Evolutionary conservation across 2,797 vertebrate genomes (phyloP).

Genomic region (Galago senegalensis): DNA sequence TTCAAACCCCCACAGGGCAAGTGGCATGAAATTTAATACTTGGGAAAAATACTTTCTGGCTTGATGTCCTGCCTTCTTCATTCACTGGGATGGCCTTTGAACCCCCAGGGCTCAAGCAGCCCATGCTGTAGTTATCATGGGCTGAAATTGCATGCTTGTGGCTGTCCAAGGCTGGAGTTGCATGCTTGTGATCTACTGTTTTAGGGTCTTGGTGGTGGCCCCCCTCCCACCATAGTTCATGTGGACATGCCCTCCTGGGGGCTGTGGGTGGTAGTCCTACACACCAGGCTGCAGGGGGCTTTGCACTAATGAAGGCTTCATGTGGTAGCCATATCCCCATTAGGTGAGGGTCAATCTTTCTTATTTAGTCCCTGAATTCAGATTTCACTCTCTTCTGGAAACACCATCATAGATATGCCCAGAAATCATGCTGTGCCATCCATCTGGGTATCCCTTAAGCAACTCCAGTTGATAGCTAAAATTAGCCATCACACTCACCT

Average conservation of each 20-base stretch:
- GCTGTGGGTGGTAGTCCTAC: background rate
- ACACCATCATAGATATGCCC: background rate
- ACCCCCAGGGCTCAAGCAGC: rapidly evolving
- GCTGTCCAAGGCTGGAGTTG: background rate
- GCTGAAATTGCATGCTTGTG: background rate
- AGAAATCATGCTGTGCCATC: background rate
- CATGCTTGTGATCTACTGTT: background rate
- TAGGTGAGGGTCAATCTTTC: background rate
- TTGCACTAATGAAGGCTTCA: background rate
- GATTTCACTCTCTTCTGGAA: background rate
- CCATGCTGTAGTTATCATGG: background rate
- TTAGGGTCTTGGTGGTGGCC: no score
- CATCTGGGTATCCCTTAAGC: background rate
- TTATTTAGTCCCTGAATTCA: background rate
- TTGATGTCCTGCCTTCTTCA: background rate
- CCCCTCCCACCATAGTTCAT: background rate
- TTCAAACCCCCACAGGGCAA: background rate
- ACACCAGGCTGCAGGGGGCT: background rate
- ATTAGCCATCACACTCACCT: background rate
- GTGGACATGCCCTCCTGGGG: rapidly evolving
- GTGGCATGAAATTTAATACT: background rate
- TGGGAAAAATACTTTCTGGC: background rate
- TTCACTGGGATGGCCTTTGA: background rate
- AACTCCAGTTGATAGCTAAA: background rate
- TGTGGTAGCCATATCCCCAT: background rate